phyloP scores from a whole-genome alignment of 1,140 invertebrate genomes.

The Lanistes nyassanus region DNA sequence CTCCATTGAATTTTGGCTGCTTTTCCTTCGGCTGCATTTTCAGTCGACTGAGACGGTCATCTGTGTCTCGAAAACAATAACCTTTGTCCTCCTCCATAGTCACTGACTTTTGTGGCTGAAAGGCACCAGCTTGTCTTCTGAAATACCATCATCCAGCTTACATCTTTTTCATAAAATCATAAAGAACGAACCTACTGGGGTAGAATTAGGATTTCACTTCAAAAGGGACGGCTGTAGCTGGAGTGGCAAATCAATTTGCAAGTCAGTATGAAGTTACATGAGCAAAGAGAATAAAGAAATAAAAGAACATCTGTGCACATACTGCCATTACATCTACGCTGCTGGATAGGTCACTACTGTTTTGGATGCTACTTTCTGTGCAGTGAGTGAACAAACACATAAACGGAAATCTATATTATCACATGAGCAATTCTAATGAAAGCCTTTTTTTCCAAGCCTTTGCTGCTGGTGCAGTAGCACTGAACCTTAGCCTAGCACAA shows the following conservation, averaged over 20 bases:
- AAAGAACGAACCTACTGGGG: not conserved
- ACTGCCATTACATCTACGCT: no score
- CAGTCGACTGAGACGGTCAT: conserved; percentile 91
- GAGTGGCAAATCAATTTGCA: no score
- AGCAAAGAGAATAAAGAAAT: not conserved
- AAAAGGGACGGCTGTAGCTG: not conserved
- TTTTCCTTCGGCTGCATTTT: conserved; percentile 69
- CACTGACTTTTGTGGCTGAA: conserved; percentile 72
- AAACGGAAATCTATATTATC: no score
- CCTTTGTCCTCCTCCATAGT: conserved; percentile 71
- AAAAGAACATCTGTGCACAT: no score
- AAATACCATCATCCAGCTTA: not conserved
- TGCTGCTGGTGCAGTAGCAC: no score
- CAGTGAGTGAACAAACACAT: no score
- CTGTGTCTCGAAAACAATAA: conserved; percentile 92
- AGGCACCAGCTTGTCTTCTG: conserved; percentile 86
- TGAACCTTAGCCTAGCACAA: no score
- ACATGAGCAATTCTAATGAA: no score
- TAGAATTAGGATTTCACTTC: not conserved
- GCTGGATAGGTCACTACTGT: no score
- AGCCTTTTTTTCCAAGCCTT: no score
- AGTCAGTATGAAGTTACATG: not conserved
- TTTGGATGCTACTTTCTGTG: no score
- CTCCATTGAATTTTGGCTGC: conserved; percentile 30
- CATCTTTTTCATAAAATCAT: not conserved